Base-by-base conservation (phyloP, 2,888 invertebrate genomes). In the Sarcophaga subvicina region DNA sequence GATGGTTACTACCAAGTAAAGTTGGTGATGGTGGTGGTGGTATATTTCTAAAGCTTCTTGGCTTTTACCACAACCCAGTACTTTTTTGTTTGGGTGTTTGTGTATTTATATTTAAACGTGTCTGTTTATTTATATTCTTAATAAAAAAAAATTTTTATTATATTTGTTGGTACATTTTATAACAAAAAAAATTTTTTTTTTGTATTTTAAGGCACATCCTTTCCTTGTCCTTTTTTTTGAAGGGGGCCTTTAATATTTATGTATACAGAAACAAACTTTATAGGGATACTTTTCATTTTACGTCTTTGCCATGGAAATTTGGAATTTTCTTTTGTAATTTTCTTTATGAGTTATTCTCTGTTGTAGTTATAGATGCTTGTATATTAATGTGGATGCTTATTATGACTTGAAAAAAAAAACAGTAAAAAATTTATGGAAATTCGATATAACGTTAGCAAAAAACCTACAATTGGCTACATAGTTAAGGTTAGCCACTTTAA, bases 21-120 rank as follows among this genome's bases (percentile, higher is more conserved):
- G 8, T 8, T 10, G 37, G 12, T 59, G 14, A 1, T 67, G 47
- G 27, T 69, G 69, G 17, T 45, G 22, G 47, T 60, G 67, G 49
- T 76, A 60, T 17, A 67, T 82, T 76, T 60, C 54, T 76, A 75
- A 83, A 71, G 83, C 69, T 77, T 83, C 83, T 86, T 83, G 86
- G 77, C 63, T 80, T 83, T 73, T 83, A 62, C 60, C 60, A 54
- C 37, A 76, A n/a, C 75, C 63, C 22, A 70, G 45, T 37, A 47
- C 47, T 11, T 47, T 45, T 62, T 11, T 27, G 2, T 78, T 20
- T 47, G 17, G 62, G 20, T 60, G n/a, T 59, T 12, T 25, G n/a
- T 72, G 22, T 54, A 25, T 60, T 3, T 6, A 75, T 63, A 66
- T 76, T 25, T 75, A 22, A 59, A 59, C 66, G n/a, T 59, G 78